Percentiles rank a stretch among this genome's conserved stretches.
Evolutionary conservation across 2,113 vertebrate species (phyloP).

Genomic region (Coryphaenoides rupestris): DNA sequence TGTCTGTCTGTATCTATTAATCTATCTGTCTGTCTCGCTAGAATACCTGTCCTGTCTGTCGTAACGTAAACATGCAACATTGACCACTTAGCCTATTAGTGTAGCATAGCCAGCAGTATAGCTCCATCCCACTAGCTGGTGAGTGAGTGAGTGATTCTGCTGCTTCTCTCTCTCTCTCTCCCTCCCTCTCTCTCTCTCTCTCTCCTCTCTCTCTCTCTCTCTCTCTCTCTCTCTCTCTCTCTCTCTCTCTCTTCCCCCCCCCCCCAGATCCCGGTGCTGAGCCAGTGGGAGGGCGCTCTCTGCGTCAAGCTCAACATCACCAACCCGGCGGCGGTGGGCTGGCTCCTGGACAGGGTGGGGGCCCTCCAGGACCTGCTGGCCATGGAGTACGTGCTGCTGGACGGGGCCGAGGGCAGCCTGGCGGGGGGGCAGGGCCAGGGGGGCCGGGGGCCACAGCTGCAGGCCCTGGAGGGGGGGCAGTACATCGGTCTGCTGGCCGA

Average conservation of each 20-base stretch:
- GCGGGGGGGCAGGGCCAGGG: constrained; percentile 75
- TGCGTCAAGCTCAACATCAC: constrained; percentile 83
- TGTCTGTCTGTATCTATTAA: no score
- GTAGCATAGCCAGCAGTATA: no score
- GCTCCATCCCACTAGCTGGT: background rate
- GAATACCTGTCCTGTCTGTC: no score
- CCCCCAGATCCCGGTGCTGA: constrained; percentile 81
- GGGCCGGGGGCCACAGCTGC: constrained; percentile 55
- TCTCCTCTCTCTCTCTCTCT: no score
- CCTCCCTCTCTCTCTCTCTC: no score
- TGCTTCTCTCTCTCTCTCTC: background rate
- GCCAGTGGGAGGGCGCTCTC: constrained; percentile 80
- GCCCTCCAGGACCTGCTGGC: constrained; percentile 70
- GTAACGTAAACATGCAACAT: no score
- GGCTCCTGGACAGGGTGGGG: constrained; percentile 79
- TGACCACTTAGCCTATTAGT: no score
- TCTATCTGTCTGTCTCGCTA: no score
- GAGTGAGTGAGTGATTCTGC: background rate
- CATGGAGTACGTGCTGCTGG: constrained; percentile 74
- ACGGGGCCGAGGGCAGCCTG: constrained; percentile 77
- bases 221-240: no score
- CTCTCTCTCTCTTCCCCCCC: no score
- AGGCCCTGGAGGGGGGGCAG: constrained; percentile 53
- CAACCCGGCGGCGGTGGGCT: constrained; percentile 73
- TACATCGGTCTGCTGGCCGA: constrained; percentile 72